Base-by-base conservation (phyloP, 2,888 invertebrate genomes). In the Eurois occulta region DNA sequence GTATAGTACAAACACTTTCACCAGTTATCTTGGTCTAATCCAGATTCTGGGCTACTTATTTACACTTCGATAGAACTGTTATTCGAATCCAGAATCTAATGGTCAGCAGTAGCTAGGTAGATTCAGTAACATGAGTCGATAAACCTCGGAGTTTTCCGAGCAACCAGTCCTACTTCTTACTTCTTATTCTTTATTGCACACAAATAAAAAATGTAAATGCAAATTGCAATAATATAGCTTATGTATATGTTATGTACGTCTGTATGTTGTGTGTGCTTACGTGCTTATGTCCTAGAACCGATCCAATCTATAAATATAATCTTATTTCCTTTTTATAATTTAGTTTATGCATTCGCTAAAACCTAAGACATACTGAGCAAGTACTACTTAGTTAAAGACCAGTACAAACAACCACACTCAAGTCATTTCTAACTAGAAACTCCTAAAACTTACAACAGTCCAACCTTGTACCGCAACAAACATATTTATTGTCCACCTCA, bases 401-500 rank as follows among this genome's bases (percentile, higher is more conserved):
- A 64, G 35, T 64, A 75, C 21, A 64, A 76, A 55, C 18, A 11
- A 43, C 43, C 18, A 1, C n/a, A 11, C 8, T 3, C 60, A 64
- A 55, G 38, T 46, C 10, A 8, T 35, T 2, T 11, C 24, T 13
- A 74, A 46, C 43, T 58, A 41, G 62, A 35, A n/a, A 78, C 1
- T 67, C 7, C 18, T 0, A 21, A 1, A 41, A 48, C 48, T 28
- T 2, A 11, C 65, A 24, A 16, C 18, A 68, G 7, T 7, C 2
- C 5, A 13, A 68, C 1, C 21, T 62, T 67, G 11, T 0, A n/a
- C 81, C 38, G 71, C 48, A 35, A 43, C 81, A 77, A 58, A 72
- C 62, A 81, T 83, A 83, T 89, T 84, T 86, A 89, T 83, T 86
- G 83, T 87, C 77, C 72, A 72, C 48, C 67, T 60, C 78, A 76